Evolutionary conservation across 2,797 vertebrate genomes (phyloP).

Genomic region (Crypturellus tataupa): DNA sequence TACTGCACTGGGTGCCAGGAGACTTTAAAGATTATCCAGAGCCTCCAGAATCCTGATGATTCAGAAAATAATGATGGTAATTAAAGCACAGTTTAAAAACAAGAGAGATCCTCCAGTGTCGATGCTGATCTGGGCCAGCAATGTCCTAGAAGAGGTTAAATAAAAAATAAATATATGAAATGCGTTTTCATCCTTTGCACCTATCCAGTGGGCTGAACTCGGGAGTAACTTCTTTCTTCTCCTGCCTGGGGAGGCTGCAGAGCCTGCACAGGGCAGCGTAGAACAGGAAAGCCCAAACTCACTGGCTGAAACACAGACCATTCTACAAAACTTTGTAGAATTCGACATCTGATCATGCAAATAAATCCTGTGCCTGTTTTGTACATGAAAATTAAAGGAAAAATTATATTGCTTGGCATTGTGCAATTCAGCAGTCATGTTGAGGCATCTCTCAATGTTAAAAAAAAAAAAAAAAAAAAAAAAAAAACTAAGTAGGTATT

Average conservation of each 20-base stretch:
- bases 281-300: not conserved
- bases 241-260: not conserved
- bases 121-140: not conserved
- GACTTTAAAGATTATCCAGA: not conserved
- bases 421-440: not conserved
- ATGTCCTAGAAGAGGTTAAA: not conserved
- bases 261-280: not conserved
- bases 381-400: not conserved
- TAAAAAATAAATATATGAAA: not conserved
- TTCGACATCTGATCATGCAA: not conserved
- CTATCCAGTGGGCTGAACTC: not conserved
- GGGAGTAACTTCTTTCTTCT: not conserved
- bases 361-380: not conserved
- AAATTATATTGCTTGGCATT: not conserved
- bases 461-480: not conserved
- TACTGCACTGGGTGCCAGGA: accelerated
- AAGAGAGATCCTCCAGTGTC: not conserved
- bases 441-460: not conserved
- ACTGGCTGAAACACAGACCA: not conserved
- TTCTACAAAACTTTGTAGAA: not conserved
- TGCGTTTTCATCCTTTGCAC: not conserved
- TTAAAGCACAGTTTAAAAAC: not conserved
- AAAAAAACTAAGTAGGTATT: not conserved
- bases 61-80: not conserved
- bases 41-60: not conserved